Base-by-base conservation (phyloP, 2,888 invertebrate genomes). In the Caenorhabditis japonica region DNA sequence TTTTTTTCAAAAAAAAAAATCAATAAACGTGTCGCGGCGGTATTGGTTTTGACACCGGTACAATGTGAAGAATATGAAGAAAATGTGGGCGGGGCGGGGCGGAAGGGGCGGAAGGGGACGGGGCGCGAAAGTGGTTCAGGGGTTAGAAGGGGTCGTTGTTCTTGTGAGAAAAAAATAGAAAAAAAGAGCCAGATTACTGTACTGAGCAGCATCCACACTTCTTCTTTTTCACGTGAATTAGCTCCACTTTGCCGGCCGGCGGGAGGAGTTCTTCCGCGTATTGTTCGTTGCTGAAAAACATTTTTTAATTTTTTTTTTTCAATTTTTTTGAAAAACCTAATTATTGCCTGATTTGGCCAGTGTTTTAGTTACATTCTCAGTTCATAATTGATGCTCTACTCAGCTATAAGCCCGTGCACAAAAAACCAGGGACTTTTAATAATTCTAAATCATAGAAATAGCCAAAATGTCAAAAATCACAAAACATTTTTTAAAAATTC, bases 171-270 rank as follows among this genome's bases (percentile, higher is more conserved):
- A 19, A 33, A 4, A 21, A 23, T 19, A 25, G 19, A 38, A 38
- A 33, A 43, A 51, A 34, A 27, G 4, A 21, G 34, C n/a, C 3
- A 30, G 62, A 55, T 78, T 73, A 81, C 56, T 80, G 80, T 41
- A 81, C 77, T 51, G 80, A 77, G 71, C 81, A 81, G 73, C 81
- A 81, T 30, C 81, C 81, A 68, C 81, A 81, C 76, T 79, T 80
- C 77, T 81, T 81, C 78, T 76, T 75, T 64, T 81, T 81, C 66
- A 81, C 75, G 30, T 81, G 78, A 36, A 81, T 76, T 39, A 81
- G 44, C 34, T 81, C 81, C 36, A 81, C 81, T 62, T 80, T 74
- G 8, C 78, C 77, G 1, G 78, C 81, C 55, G 81, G 79, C 10
- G 81, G 81, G 8, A 81, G 64, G 8, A 81, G 64, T 5, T 81